Evolutionary conservation across 2,113 vertebrate species (phyloP).

Genomic region (Sarotherodon lohbergeri): DNA sequence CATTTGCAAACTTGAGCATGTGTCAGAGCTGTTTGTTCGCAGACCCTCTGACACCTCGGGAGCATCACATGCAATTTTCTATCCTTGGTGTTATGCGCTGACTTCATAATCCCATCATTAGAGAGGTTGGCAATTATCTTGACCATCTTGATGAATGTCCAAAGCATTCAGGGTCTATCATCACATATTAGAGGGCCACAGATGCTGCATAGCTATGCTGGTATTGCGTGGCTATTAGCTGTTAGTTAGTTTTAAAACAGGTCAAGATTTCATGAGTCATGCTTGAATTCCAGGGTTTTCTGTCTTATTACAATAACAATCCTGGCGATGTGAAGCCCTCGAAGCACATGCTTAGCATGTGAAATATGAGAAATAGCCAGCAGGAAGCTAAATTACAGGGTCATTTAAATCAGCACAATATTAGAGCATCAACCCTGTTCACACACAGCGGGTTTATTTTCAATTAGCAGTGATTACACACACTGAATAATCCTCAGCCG

Average conservation of each 20-base stretch:
- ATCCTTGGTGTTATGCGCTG: neutral
- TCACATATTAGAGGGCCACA: neutral
- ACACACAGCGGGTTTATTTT: neutral
- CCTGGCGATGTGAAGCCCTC: neutral
- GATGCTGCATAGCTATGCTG: neutral
- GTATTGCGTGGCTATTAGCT: neutral
- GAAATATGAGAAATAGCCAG: neutral
- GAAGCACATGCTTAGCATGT: neutral
- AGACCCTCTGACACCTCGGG: neutral
- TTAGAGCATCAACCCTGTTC: neutral
- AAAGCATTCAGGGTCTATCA: neutral
- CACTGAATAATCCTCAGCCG: neutral
- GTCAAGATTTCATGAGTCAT: neutral
- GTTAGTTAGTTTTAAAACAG: neutral
- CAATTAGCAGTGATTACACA: neutral
- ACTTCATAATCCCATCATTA: neutral
- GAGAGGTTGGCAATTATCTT: neutral
- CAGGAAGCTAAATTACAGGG: neutral
- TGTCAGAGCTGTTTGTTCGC: neutral
- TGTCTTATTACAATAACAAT: neutral
- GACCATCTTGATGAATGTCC: neutral
- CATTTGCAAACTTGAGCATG: neutral
- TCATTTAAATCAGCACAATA: neutral
- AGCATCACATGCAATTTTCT: neutral
- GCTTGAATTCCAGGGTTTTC: neutral